Conservation (phyloP, 1,140 invertebrate species). For the Papilio machaon region DNA sequence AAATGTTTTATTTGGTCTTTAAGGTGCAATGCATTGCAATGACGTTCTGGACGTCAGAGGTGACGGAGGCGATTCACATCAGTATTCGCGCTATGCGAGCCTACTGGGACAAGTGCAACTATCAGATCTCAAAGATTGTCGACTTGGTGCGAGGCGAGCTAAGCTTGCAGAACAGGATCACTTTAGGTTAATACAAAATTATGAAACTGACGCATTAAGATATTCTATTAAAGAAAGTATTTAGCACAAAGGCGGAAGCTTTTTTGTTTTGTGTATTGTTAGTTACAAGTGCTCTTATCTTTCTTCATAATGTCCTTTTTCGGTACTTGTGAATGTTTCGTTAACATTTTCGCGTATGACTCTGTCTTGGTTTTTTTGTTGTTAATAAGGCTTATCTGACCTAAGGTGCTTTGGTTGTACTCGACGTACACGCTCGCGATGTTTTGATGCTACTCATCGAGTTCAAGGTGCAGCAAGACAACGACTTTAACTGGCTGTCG, state of each 20-base stretch:
- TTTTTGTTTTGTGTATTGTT: not conserved
- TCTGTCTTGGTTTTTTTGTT: not conserved
- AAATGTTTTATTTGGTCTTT: constrained; percentile 1
- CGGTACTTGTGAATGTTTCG: not conserved
- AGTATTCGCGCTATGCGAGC: constrained; percentile 80
- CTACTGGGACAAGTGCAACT: constrained; percentile 83
- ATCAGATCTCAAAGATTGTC: constrained; percentile 92
- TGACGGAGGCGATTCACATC: constrained; percentile 87
- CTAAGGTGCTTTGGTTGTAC: constrained; percentile 92
- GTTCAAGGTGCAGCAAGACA: constrained; percentile 85
- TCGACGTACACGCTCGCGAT: constrained; percentile 96
- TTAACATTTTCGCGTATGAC: too few relatives aligned
- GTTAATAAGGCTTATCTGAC: constrained; percentile 19
- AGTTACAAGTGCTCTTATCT: not conserved
- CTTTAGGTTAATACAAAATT: constrained; percentile 85
- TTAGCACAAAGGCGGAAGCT: too few relatives aligned
- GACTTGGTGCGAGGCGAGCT: constrained; percentile 93
- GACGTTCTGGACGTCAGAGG: constrained; percentile 94
- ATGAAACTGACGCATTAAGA: not conserved
- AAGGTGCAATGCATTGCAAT: constrained; percentile 92
- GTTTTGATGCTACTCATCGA: constrained; percentile 89
- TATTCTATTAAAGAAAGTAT: too few relatives aligned
- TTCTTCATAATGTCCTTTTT: not conserved
- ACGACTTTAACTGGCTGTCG: constrained; percentile 96
- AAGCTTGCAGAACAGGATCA: constrained; percentile 94